These are phyloP conservation scores for Morus bassanus DNA, from an alignment of 2,797 vertebrate species.

Conservation along the genomic window DNA sequence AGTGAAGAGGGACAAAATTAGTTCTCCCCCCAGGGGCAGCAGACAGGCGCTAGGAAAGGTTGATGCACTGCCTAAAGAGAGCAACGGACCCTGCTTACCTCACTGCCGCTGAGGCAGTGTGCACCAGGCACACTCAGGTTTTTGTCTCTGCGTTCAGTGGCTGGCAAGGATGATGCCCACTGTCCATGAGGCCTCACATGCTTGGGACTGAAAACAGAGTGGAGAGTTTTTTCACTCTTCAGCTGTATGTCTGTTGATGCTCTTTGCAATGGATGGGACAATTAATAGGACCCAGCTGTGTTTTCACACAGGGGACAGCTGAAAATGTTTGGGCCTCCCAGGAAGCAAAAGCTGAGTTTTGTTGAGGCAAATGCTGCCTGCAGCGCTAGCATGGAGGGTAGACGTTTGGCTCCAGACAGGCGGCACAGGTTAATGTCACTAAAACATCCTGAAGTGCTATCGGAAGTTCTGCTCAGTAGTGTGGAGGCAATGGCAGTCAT, in stretches of 20 bases:
- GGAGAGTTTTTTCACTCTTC: neutral
- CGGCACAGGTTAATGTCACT: slow-evolving; percentile 36
- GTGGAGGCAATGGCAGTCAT: neutral
- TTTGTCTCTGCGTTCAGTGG: fast-evolving
- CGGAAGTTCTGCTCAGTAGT: slow-evolving; percentile 36
- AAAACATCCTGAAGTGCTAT: slow-evolving; percentile 59
- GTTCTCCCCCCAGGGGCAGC: neutral
- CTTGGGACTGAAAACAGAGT: neutral
- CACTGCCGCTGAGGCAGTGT: neutral
- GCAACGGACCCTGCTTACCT: neutral
- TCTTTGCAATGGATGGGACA: neutral
- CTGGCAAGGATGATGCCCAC: neutral
- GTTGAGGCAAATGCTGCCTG: neutral
- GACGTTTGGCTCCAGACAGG: slow-evolving; percentile 40
- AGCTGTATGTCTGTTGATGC: neutral
- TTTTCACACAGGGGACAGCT: neutral
- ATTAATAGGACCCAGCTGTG: neutral
- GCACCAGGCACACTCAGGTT: neutral
- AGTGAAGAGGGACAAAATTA: neutral
- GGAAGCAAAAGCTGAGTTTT: neutral
- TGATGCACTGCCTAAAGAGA: neutral
- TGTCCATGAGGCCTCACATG: neutral
- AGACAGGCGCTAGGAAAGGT: neutral
- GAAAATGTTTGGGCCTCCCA: neutral
- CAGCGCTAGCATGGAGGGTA: neutral